Evolutionary conservation across 2,113 vertebrate species (phyloP).

Genomic region (Corythornis cristatus): DNA sequence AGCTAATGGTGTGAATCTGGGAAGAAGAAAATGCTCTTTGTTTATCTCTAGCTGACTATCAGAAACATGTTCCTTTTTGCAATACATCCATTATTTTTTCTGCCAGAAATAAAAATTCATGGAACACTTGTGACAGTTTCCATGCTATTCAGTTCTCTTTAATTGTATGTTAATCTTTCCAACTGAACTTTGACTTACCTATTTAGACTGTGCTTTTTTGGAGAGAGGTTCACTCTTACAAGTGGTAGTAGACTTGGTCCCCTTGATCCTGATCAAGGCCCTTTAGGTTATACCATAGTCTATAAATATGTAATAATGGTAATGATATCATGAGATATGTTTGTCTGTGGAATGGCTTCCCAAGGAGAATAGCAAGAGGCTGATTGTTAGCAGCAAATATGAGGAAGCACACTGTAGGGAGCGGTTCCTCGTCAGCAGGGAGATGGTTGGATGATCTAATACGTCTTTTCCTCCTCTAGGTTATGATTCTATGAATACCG

Average conservation of each 20-base stretch:
- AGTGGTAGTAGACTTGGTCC: background rate
- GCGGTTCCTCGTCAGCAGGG: background rate
- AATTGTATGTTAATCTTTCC: background rate
- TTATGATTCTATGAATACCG: slow-evolving; percentile 51
- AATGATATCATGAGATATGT: slow-evolving; percentile 16
- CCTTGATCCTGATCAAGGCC: slow-evolving; percentile 10
- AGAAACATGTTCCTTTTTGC: background rate
- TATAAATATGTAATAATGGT: slow-evolving; percentile 58
- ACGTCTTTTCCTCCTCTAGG: slow-evolving; percentile 54
- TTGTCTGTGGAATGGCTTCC: slow-evolving; percentile 46
- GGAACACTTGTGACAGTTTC: background rate
- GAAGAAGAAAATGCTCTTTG: background rate
- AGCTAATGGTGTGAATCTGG: background rate
- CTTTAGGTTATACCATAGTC: background rate
- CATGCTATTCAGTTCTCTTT: background rate
- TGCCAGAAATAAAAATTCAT: background rate
- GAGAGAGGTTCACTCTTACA: background rate
- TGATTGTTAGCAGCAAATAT: slow-evolving; percentile 39
- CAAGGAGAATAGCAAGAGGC: slow-evolving; percentile 3
- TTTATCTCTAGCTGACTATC: background rate
- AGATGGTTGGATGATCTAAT: slow-evolving; percentile 43
- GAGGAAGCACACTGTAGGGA: slow-evolving; percentile 40
- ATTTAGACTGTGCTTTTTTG: background rate
- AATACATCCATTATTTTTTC: background rate
- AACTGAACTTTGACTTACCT: background rate